Evolutionary conservation across 2,888 invertebrate species (phyloP).

Genomic region (Noctua janthina): DNA sequence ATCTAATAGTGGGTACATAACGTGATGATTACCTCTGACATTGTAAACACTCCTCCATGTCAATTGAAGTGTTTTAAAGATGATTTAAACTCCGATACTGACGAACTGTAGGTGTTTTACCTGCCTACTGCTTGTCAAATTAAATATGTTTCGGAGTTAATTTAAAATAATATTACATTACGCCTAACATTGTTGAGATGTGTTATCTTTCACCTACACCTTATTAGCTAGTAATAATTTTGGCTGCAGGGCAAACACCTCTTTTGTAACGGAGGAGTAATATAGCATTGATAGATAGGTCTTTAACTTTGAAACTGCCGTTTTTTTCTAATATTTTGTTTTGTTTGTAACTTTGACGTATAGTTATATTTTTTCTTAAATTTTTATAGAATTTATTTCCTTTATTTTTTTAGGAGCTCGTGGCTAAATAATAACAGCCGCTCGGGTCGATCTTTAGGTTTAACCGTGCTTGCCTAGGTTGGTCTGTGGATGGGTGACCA

Average conservation of each 20-base stretch:
- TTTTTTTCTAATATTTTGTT: no score
- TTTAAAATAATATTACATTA: conserved; percentile 29
- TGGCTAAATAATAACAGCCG: no score
- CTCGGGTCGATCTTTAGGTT: no score
- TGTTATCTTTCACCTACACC: conserved; percentile 27
- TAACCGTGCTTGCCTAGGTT: no score
- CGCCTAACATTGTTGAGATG: background rate
- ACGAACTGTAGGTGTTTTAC: conserved; percentile 8
- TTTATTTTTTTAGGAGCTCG: no score
- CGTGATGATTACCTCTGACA: conserved; percentile 7
- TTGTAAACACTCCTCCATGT: background rate
- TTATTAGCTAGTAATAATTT: background rate
- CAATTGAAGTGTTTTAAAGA: background rate
- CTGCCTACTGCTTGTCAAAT: conserved; percentile 5
- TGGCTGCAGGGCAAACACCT: background rate
- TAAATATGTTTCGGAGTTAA: background rate
- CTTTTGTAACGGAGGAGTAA: background rate
- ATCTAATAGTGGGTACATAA: background rate
- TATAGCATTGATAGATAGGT: background rate
- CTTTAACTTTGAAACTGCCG: no score
- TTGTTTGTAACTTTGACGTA: no score
- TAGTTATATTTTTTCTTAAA: no score
- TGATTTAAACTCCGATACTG: background rate
- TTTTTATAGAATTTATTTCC: no score
- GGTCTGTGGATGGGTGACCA: no score